Base-by-base conservation (phyloP, 2,797 vertebrate species). In the Ispidina picta region DNA sequence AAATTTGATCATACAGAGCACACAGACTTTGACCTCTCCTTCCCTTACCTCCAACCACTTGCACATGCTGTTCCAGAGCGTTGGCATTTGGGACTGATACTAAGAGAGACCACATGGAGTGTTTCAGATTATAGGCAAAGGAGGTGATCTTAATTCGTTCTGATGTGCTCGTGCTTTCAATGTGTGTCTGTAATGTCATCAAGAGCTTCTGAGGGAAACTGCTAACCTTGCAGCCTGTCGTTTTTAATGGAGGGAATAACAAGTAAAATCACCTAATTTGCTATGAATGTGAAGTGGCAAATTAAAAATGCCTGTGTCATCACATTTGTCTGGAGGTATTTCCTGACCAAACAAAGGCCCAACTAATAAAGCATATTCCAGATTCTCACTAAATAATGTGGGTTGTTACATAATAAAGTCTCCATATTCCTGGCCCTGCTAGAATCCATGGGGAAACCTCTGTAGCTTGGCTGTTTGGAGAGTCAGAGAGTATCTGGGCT, bases 251-350 rank as follows among this genome's bases (percentile, higher is more conserved):
- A 77, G 68, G 58, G 66, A 79, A 55, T 81, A 90, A 83, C 71
- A 54, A 65, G n/a, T 64, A 93, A 95, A 96, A 88, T 88, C 94
- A 70, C 82, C 82, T 95, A 94, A 96, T 97, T 95, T 92, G 85
- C 91, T 92, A 22, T 66, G 83, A 96, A 95, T 0, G 37, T 84
- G 84, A 95, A 97, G 74, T 90, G 86, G 91, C 88, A 95, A 96
- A 96, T 97, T 94, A 95, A 95, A 97, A 96, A 94, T 93, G 91
- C 65, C 73, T 92, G 92, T 95, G 92, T 96, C 95, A 95, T 96
- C 95, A 96, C 91, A 95, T 92, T 96, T 92, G 86, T 95, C 91
- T 92, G 74, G 83, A 92, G 93, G 86, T 94, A 91, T 94, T 97
- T 96, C 94, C 94, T 96, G 93, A 66, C 83, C 86, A 89, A 93